Percentiles rank a stretch among this genome's conserved stretches.
phyloP scores from a whole-genome alignment of 2,888 invertebrate genomes.

The Drosophila ustulata region DNA sequence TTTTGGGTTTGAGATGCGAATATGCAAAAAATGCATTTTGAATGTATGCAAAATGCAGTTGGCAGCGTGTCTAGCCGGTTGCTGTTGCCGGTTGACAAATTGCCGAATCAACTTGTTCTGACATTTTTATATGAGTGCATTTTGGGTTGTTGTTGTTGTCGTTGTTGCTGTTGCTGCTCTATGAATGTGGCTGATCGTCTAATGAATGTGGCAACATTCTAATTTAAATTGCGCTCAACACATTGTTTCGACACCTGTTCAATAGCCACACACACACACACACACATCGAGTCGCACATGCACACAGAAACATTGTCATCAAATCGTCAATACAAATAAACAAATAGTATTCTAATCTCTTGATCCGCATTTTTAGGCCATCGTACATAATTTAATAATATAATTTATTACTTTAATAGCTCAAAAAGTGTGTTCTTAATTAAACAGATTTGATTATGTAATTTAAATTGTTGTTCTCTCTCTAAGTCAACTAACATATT shows the following conservation, averaged over 20 bases:
- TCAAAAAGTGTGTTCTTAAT: too few species aligned
- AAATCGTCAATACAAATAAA: too few species aligned
- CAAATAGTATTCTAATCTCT: too few species aligned
- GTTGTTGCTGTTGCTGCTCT: slow-evolving; percentile 29
- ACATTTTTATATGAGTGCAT: slow-evolving; percentile 67
- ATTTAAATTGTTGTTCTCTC: too few species aligned
- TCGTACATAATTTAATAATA: too few species aligned
- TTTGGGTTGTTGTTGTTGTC: slow-evolving; percentile 33
- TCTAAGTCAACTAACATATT: too few species aligned
- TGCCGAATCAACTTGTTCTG: slow-evolving; percentile 77
- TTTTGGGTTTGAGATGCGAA: slow-evolving; percentile 52
- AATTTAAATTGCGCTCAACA: slow-evolving; percentile 76
- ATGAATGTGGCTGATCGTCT: slow-evolving; percentile 38
- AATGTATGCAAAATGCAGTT: slow-evolving; percentile 66
- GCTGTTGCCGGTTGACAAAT: slow-evolving; percentile 73
- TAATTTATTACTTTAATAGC: too few species aligned
- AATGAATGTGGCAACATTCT: slow-evolving; percentile 81
- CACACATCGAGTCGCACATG: neutral
- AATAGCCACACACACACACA: slow-evolving; percentile 20
- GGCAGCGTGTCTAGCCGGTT: slow-evolving; percentile 68
- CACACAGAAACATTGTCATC: neutral
- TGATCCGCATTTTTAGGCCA: too few species aligned
- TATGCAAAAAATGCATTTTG: slow-evolving; percentile 71
- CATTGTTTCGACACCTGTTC: slow-evolving; percentile 79
- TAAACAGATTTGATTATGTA: too few species aligned